Evolutionary conservation across 2,888 invertebrate species (phyloP), one percentile per base, ranked within the genome.

Genomic region (Margaritifera margaritifera): DNA sequence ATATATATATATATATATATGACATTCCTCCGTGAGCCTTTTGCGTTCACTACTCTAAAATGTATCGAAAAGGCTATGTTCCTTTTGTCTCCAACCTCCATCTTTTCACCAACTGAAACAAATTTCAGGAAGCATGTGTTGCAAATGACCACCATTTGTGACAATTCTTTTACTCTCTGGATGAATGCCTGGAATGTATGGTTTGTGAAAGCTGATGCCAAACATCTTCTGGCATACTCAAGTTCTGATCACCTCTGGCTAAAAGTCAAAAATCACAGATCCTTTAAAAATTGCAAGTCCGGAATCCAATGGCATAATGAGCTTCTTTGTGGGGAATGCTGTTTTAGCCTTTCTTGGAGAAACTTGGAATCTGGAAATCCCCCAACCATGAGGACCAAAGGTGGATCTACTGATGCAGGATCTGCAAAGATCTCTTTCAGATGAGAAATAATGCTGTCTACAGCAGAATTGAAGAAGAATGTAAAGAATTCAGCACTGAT

Each of bases 401-500:
- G 51, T 25, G 65, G 56, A 27, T 50, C 31, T 6, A n/a, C 27
- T 20, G 64, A 56, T 22, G 51, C 19, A 15, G 53, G 31, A 6
- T 69, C 65, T n/a, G 24, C 27, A 18, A 69, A 61, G 22, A 69
- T 56, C 20, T 62, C 65, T 31, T 64, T 53, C 55, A 69, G 56
- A 25, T 65, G 58, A 57, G 51, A 61, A 20, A 62, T 19, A 20
- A 69, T 55, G 20, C 65, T 65, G 15, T 69, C 61, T 50, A 65
- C 18, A 15, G 65, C 62, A 53, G 61, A 51, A 15, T 55, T 27
- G 22, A 69, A 69, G 31, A 65, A 65, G 1, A 51, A 60, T n/a
- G 52, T 54, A 25, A 69, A 64, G 15, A 65, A 24, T 25, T 64
- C 59, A 5, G 61, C 50, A 25, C 64, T 54, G 19, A 69, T 27